Percentiles rank a stretch among this genome's conserved stretches.
These are phyloP conservation scores for Ranitomeya imitator DNA, from an alignment of 2,113 vertebrate genomes.

Conservation along the genomic window DNA sequence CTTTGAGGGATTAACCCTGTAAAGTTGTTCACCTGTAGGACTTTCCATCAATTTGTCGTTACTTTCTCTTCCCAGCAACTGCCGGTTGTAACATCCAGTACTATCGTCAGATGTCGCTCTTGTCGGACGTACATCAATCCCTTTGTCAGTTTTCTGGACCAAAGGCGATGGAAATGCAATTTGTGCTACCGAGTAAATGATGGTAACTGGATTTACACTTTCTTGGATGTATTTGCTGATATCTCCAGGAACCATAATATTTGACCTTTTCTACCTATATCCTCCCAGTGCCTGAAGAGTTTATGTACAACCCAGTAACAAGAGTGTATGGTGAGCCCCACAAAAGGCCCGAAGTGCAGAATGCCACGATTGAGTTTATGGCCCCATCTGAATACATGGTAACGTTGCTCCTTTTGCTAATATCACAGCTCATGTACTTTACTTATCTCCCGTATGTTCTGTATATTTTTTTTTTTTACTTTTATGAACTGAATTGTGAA, in stretches of 20 bases:
- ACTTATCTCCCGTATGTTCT: too few relatives aligned
- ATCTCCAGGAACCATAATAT: neutral
- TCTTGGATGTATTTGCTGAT: neutral
- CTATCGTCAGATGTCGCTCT: constrained; percentile 94
- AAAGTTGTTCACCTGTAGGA: neutral
- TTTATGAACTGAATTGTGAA: too few relatives aligned
- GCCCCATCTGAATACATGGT: constrained; percentile 99
- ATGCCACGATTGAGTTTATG: constrained; percentile 96
- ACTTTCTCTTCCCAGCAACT: constrained; percentile 79
- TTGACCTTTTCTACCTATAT: neutral
- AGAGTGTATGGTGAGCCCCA: constrained; percentile 93
- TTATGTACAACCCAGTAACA: constrained; percentile 96
- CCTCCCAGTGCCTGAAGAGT: constrained; percentile 92
- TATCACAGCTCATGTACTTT: neutral
- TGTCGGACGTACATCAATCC: constrained; percentile 97
- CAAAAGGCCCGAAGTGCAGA: constrained; percentile 94
- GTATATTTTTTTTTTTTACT: too few relatives aligned
- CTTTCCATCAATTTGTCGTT: neutral
- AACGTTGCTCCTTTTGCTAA: constrained; percentile 48
- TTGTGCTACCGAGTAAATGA: constrained; percentile 95
- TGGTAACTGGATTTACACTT: constrained; percentile 69
- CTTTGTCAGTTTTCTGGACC: constrained; percentile 93
- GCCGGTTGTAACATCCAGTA: constrained; percentile 95
- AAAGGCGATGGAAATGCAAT: constrained; percentile 97
- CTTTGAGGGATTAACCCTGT: too few relatives aligned